These are phyloP conservation scores for Rambutsinella grinnellia DNA, from an alignment of 2,888 invertebrate genomes.

Conservation along the genomic window DNA sequence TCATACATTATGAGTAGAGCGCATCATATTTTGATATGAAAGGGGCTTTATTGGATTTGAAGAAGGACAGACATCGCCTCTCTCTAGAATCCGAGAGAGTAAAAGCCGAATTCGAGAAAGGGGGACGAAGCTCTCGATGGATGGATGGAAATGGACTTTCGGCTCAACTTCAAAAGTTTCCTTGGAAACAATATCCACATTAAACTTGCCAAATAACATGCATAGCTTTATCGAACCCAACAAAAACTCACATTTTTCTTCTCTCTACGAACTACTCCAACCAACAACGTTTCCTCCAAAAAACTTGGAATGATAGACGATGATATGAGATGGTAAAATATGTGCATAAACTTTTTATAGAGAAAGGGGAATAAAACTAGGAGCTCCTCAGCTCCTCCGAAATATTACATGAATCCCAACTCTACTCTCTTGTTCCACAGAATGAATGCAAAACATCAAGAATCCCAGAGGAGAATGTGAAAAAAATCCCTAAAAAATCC, in stretches of 20 bases:
- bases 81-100: no score
- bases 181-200: conserved; percentile 57
- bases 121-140: no score
- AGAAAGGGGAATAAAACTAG: neutral
- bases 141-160: conserved; percentile 61
- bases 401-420: conserved; percentile 8
- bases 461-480: conserved; percentile 45
- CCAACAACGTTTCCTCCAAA: conserved; percentile 16
- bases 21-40: conserved; percentile 32
- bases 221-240: conserved; percentile 45
- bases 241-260: no score
- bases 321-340: conserved; percentile 53
- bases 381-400: neutral
- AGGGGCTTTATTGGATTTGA: conserved; percentile 63
- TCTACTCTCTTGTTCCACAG: conserved; percentile 5
- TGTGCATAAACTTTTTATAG: conserved; percentile 39
- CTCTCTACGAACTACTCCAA: no score
- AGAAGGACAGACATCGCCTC: conserved; percentile 47
- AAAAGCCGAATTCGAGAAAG: conserved; percentile 25
- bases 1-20: no score
- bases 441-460: conserved; percentile 41
- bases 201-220: conserved; percentile 47
- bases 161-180: conserved; percentile 66
- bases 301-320: neutral
- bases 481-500: conserved; percentile 45